Evolutionary conservation across 2,113 vertebrate genomes (phyloP).

Genomic region (Ophthalmotilapia sp.): DNA sequence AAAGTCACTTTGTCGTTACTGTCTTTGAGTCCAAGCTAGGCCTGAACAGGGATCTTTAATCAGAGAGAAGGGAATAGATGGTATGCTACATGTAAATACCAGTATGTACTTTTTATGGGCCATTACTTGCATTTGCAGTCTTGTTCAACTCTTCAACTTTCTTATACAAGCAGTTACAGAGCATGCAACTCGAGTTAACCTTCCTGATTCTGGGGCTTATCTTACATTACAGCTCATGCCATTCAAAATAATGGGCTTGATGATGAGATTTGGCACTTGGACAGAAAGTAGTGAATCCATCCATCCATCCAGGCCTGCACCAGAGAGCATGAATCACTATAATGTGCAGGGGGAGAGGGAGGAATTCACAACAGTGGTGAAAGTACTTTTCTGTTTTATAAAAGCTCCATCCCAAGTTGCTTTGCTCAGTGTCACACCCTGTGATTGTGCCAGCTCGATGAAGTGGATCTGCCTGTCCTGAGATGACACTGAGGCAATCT

Average conservation of each 20-base stretch:
- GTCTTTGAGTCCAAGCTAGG: background rate
- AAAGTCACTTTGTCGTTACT: background rate
- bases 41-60: background rate
- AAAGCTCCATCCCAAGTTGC: background rate
- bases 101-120: background rate
- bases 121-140: background rate
- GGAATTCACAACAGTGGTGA: background rate
- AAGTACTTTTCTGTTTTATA: background rate
- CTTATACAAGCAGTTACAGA: background rate
- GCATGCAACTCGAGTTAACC: background rate
- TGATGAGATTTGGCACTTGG: constrained; percentile 45
- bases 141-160: background rate
- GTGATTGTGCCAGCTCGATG: background rate
- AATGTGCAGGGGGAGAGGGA: background rate
- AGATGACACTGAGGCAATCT: constrained; percentile 7
- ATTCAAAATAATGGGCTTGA: constrained; percentile 34
- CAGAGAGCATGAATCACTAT: background rate
- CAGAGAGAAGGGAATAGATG: background rate
- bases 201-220: constrained; percentile 1
- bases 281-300: constrained; percentile 18
- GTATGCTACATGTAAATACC: background rate
- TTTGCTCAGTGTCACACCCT: background rate
- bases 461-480: constrained; percentile 1
- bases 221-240: constrained; percentile 24
- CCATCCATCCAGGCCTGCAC: background rate